These are phyloP conservation scores for Marmota flaviventris DNA, from an alignment of 2,113 vertebrate species.

Conservation along the genomic window DNA sequence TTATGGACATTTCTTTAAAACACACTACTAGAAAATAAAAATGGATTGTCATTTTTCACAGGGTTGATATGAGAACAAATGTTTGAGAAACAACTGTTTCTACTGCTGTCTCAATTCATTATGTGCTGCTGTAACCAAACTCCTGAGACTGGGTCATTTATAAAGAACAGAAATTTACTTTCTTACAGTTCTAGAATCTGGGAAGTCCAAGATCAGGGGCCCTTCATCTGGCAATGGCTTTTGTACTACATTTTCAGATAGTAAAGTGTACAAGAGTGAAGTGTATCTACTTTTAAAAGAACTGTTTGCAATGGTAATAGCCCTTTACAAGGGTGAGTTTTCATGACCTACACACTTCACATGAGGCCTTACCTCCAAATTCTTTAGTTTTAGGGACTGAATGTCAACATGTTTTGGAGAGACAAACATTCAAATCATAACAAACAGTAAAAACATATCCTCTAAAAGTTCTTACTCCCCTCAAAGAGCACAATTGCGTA, in stretches of 20 bases:
- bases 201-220: not conserved
- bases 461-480: not conserved
- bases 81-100: not conserved
- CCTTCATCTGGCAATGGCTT: not conserved
- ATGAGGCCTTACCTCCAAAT: not conserved
- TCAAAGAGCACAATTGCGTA: not conserved
- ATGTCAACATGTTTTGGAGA: not conserved
- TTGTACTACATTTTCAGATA: not conserved
- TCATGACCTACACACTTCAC: not conserved
- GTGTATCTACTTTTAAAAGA: not conserved
- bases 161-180: not conserved
- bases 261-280: rapidly evolving
- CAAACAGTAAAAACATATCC: not conserved
- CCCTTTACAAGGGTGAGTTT: not conserved
- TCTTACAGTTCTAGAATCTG: not conserved
- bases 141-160: not conserved
- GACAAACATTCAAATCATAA: not conserved
- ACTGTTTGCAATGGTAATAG: not conserved
- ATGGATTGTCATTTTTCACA: not conserved
- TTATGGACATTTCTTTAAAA: not conserved
- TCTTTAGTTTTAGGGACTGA: not conserved
- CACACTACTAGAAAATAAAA: not conserved
- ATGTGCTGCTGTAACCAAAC: not conserved
- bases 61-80: not conserved
- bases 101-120: not conserved